These are phyloP conservation scores for Pyrochroa serraticornis DNA, from an alignment of 2,888 invertebrate genomes.

Conservation along the genomic window DNA sequence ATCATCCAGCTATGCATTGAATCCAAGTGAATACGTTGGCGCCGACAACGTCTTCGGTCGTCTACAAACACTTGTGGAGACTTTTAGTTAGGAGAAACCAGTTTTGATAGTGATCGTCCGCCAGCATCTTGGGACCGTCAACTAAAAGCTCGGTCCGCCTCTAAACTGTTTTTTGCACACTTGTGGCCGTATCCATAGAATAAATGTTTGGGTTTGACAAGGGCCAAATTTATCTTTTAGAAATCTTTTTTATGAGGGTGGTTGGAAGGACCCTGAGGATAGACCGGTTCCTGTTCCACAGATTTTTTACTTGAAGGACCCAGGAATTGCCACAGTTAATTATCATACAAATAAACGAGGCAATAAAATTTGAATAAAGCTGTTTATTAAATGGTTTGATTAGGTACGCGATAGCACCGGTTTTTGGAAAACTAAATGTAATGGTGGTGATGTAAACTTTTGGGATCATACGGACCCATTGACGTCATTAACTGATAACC, in stretches of 20 bases:
- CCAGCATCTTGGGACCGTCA: no score
- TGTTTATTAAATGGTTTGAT: neutral
- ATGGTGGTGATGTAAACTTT: constrained; percentile 1
- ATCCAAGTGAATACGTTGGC: constrained; percentile 41
- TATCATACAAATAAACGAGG: no score
- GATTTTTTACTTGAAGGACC: no score
- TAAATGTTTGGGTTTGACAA: constrained; percentile 52
- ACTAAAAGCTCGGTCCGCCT: neutral
- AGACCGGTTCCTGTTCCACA: neutral
- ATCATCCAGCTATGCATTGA: constrained; percentile 37
- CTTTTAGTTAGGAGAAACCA: constrained; percentile 50
- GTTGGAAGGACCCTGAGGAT: constrained; percentile 13
- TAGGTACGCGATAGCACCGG: no score
- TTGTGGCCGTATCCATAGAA: constrained; percentile 45
- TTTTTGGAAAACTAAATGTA: neutral
- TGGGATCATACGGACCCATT: neutral
- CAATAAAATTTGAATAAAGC: neutral
- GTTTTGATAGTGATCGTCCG: constrained; percentile 44
- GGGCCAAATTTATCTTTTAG: constrained; percentile 51
- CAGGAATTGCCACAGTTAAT: no score
- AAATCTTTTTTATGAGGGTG: constrained; percentile 52
- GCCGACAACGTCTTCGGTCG: constrained; percentile 39
- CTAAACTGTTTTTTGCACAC: constrained; percentile 45
- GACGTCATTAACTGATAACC: constrained; percentile 17
- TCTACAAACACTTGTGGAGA: constrained; percentile 56